Base-by-base conservation (phyloP, 1,140 invertebrate species). In the Triops longicaudatus region DNA sequence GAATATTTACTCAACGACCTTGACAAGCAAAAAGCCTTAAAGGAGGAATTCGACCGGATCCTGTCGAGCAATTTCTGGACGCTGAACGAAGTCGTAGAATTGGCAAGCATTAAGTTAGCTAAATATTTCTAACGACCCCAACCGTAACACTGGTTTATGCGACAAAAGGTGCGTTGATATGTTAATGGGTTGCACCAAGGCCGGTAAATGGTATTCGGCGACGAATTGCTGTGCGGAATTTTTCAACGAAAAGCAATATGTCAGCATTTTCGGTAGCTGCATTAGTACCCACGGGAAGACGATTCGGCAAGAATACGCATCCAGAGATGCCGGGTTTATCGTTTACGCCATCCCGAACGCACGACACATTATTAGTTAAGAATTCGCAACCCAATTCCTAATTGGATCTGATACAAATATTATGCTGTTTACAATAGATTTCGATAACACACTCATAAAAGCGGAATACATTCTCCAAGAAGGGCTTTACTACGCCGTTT, bases 191-290 rank as follows among this genome's bases (percentile, higher is more conserved):
- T 77, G 76, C 26, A 77, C 41, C 10, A 31, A 28, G 6, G 42
- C 42, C 17, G 42, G 42, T 0, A 44, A 1, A 1, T 43, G 17
- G 4, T 77, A 77, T 71, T n/a, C 37, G 14, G 42, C 41, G 26
- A 7, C 6, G 22, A 42, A 77, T 22, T 77, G 76, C 27, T 77
- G 76, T 31, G 22, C 37, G 7, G 42, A 77, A 44, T 73, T 77
- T 9, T 63, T 63, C 50, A 5, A 63, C 10, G 17, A 17, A n/a
- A 5, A n/a, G 22, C 50, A 17, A 22, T 1, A 63, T 22, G 50
- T 63, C 3, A 0, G 50, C 22, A 1, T 1, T 22, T 63, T 63
- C 22, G 50, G 50, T 6, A 63, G 50, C 17, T 63, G 50, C 22
- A 17, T 17, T 12, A 63, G 17, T 22, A 63, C 10, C 1, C 50